phyloP scores from a whole-genome alignment of 2,113 vertebrate species.

The Rhinoptilus africanus region DNA sequence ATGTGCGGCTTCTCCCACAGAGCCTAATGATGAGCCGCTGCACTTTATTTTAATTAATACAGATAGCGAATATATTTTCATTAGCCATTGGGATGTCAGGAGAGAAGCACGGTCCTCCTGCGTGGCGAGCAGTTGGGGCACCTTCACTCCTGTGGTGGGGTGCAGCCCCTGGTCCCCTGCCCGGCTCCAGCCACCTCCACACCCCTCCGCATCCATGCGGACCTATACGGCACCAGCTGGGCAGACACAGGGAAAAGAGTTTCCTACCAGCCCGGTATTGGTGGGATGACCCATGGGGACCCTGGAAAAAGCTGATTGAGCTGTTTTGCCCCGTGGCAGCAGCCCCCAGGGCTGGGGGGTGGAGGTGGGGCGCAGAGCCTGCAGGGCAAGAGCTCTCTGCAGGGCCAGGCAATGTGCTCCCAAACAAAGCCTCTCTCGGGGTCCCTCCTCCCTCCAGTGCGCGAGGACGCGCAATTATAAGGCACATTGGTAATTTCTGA shows the following conservation, averaged over 20 bases:
- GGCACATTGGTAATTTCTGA: not conserved
- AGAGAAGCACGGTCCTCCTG: not conserved
- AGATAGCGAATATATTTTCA: slow-evolving; percentile 43
- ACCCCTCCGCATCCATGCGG: accelerated
- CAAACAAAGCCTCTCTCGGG: not conserved
- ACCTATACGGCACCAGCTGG: not conserved
- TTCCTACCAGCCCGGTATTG: accelerated
- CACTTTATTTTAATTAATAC: slow-evolving; percentile 64
- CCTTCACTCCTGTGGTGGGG: not conserved
- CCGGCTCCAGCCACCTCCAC: accelerated
- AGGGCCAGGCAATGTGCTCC: accelerated
- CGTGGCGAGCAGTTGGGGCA: not conserved
- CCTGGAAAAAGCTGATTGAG: not conserved
- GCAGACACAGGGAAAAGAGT: not conserved
- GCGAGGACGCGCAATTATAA: not conserved
- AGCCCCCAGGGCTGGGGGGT: not conserved
- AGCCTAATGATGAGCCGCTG: not conserved
- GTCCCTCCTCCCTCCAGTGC: not conserved
- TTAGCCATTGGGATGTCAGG: not conserved
- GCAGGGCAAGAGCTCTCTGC: not conserved
- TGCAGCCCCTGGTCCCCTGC: not conserved
- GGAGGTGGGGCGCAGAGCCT: not conserved
- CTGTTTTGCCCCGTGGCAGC: accelerated
- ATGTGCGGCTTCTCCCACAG: not conserved
- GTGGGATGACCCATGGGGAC: not conserved